These are phyloP conservation scores for Crocallis elinguaria DNA, from an alignment of 2,888 invertebrate species.

Conservation along the genomic window DNA sequence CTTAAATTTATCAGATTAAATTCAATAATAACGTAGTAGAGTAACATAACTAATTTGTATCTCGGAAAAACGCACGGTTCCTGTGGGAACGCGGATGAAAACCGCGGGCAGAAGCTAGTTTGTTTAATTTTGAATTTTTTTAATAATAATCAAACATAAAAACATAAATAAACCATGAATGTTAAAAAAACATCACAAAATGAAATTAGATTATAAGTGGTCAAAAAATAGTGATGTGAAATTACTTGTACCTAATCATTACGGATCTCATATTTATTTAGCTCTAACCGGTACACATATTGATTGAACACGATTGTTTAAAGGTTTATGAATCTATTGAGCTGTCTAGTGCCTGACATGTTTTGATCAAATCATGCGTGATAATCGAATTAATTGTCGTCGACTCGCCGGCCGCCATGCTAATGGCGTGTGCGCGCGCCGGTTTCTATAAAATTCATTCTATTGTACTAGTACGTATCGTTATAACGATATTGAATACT, in stretches of 20 bases:
- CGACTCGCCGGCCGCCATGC: conserved; percentile 40
- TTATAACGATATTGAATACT: not conserved
- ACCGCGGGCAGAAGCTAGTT: no score
- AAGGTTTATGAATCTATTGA: conserved; percentile 51
- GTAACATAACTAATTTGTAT: no score
- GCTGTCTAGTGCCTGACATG: conserved; percentile 63
- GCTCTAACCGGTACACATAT: conserved; percentile 3
- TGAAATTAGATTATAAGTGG: not conserved
- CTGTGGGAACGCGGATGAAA: no score
- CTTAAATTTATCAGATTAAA: not conserved
- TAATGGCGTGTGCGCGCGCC: conserved; percentile 53
- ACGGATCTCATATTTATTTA: conserved; percentile 2
- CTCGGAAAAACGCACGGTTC: no score
- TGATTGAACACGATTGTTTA: conserved; percentile 36
- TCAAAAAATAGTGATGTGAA: not conserved
- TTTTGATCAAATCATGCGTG: conserved; percentile 79
- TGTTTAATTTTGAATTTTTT: no score
- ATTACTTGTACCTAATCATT: not conserved
- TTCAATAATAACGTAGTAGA: no score
- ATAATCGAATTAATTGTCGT: conserved; percentile 79
- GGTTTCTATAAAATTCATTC: conserved; percentile 29
- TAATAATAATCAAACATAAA: no score
- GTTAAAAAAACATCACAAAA: no score
- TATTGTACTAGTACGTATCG: not conserved
- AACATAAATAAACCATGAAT: no score